Conservation (phyloP, 1,140 invertebrate genomes). For the Lethrus apterus region DNA sequence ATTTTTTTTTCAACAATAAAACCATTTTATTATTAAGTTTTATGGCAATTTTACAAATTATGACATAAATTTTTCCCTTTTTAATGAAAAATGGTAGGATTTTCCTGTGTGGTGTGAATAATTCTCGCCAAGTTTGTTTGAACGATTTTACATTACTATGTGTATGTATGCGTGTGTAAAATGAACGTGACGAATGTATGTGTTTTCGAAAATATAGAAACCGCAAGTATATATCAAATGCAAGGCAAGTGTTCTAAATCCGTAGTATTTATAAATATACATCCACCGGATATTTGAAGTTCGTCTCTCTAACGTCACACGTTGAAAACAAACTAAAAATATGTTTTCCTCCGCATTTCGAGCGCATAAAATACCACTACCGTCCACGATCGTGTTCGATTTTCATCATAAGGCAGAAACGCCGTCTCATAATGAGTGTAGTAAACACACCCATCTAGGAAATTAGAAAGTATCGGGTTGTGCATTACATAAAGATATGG, state of each 20-base stretch:
- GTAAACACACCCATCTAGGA: not conserved
- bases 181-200: no score
- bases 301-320: constrained; percentile 25
- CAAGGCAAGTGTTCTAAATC: constrained; percentile 29
- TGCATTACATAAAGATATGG: constrained; percentile 10
- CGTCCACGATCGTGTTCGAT: not conserved
- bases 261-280: constrained; percentile 31
- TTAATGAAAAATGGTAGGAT: no score
- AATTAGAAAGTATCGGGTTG: constrained; percentile 11
- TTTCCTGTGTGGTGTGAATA: no score
- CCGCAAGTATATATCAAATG: constrained; percentile 19
- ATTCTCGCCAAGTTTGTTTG: no score
- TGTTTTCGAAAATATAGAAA: no score
- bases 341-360: constrained; percentile 17
- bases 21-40: no score
- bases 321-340: constrained; percentile 26
- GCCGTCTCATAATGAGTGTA: constrained; percentile 3
- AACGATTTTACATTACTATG: no score
- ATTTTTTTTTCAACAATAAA: no score
- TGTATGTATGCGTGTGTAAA: no score
- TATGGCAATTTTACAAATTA: no score
- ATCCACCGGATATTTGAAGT: constrained; percentile 32
- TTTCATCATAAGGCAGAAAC: not conserved
- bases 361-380: not conserved
- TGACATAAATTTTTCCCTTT: no score